phyloP scores from a whole-genome alignment of 2,797 vertebrate species.

The Danio albolineatus region DNA sequence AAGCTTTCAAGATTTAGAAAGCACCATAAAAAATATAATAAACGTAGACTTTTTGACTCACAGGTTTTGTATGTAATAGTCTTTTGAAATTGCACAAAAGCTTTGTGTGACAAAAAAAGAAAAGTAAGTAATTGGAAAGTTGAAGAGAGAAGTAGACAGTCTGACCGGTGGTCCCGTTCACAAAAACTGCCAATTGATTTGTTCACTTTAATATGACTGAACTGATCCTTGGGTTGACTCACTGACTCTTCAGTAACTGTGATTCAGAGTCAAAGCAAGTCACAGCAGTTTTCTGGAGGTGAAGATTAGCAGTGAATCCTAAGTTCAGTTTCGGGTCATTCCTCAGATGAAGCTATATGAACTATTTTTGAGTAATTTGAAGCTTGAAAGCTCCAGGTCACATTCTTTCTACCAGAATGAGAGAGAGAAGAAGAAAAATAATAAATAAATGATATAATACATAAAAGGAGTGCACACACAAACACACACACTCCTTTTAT shows the following conservation, averaged over 20 bases:
- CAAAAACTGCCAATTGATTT: background rate
- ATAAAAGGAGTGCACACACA: too few species aligned
- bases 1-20: background rate
- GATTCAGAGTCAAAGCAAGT: background rate
- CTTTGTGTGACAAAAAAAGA: background rate
- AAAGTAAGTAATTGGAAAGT: background rate
- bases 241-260: background rate
- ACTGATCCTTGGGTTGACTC: background rate
- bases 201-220: background rate
- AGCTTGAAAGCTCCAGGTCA: background rate
- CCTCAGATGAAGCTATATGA: background rate
- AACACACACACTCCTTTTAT: too few species aligned
- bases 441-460: too few species aligned
- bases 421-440: too few species aligned
- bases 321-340: background rate
- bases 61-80: background rate
- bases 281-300: background rate
- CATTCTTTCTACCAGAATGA: background rate
- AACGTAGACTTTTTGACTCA: background rate
- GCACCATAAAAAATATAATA: background rate
- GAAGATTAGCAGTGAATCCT: background rate
- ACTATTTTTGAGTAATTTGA: background rate
- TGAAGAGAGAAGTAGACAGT: background rate
- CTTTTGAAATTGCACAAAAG: background rate
- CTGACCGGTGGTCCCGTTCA: background rate